Base-by-base conservation (phyloP, 2,888 invertebrate genomes). In the Microdon myrmicae region DNA sequence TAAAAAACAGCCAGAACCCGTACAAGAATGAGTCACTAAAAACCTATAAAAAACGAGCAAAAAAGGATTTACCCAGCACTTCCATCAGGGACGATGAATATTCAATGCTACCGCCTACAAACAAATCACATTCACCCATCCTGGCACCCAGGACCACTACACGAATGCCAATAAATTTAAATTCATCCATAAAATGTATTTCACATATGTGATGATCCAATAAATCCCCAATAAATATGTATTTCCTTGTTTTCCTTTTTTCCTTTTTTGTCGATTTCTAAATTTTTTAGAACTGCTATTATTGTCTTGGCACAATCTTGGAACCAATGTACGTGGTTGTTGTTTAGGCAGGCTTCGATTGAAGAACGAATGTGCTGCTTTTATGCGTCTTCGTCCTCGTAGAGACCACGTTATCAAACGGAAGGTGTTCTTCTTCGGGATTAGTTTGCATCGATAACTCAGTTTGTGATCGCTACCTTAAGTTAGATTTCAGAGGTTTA, bases 201-300 rank as follows among this genome's bases (percentile, higher is more conserved):
- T 47, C 58, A 51, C 56, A 64, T 64, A 58, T 64, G 64, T 58
- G 58, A 56, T 58, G 58, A 58, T 58, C 64, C 64, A 47, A 58
- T 64, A 64, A 64, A 58, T 58, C 51, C 58, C 32, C 47, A 58
- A 64, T 64, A 58, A 58, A 64, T 58, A 53, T 58, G 47, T 34
- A 56, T 37, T 38, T 39, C 26, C 26, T 17, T 29, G 19, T 44
- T 16, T 20, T 13, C 20, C 10, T 17, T 14, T 14, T 53, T 14
- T 25, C 13, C 37, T n/a, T n/a, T n/a, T n/a, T n/a, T n/a, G n/a
- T n/a, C n/a, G n/a, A n/a, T n/a, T n/a, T n/a, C n/a, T n/a, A n/a
- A n/a, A n/a, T n/a, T n/a, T n/a, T n/a, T n/a, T n/a, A n/a, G n/a
- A n/a, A n/a, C n/a, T n/a, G n/a, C n/a, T n/a, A n/a, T n/a, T n/a